Base-by-base conservation (phyloP, 1,140 invertebrate genomes). In the Megathymus violae region DNA sequence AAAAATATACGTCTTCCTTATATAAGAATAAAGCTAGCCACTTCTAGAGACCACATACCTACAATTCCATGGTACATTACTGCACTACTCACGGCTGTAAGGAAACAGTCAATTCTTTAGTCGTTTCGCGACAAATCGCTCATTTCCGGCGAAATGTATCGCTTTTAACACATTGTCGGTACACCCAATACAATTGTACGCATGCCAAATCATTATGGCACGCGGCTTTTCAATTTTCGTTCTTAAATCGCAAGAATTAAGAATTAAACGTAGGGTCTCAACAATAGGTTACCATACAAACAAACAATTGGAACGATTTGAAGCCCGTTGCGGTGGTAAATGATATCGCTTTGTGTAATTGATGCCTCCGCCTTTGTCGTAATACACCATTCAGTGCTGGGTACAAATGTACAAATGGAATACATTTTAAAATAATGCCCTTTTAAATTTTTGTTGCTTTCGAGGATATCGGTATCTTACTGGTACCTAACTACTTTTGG, bases 121-220 rank as follows among this genome's bases (percentile, higher is more conserved):
- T 19, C 9, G 52, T 31, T 44, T 58, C 22, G 52, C 52, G 52
- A 44, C 52, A 58, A 58, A 58, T 58, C 52, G 41, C 52, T 58
- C 52, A 58, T 58, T 58, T 58, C 52, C 52, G 52, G 52, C 41
- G 52, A 58, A 58, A 58, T 58, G 25, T 58, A 58, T 58, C 52
- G 52, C 52, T 46, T 58, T 58, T 58, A 41, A 58, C 52, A 58
- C 54, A 58, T 58, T 46, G 54, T 58, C 41, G 41, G 14, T 46
- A 46, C 27, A 36, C 34, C 54, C 41, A 58, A 46, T 58, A 25
- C 41, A 58, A 58, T 58, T 58, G 54, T 46, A 19, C 46, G 34
- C 14, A 16, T 27, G 43, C 9, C 22, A 31, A 5, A 9, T 15
- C 38, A 43, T 7, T 2, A 43, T 5, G 40, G 22, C 19, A 31